Conservation (phyloP, 35 echinoderm and acorn worm species). For the Heliocidaris erythrogramma region DNA sequence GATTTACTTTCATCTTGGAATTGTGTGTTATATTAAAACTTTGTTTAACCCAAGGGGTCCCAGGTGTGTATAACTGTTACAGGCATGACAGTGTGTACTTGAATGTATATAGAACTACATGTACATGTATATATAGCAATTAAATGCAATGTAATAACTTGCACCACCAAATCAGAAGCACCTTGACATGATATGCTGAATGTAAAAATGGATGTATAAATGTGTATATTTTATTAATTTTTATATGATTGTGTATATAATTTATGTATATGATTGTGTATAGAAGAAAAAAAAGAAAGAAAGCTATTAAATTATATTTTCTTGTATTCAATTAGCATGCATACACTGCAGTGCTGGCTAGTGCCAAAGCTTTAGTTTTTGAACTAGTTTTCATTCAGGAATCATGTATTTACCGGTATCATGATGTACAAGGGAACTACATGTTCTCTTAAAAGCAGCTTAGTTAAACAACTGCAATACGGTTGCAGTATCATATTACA, state of each 20-base stretch:
- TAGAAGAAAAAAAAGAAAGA: neutral
- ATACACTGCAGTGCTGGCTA: neutral
- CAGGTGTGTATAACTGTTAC: neutral
- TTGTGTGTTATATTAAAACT: no score
- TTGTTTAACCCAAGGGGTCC: neutral
- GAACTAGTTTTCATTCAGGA: neutral
- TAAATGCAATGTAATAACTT: neutral
- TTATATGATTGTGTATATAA: neutral
- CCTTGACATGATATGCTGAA: neutral
- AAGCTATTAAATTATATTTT: neutral
- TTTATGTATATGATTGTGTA: neutral
- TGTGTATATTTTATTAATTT: neutral
- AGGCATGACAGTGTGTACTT: neutral
- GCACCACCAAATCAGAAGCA: neutral
- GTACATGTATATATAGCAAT: neutral
- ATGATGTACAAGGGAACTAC: neutral
- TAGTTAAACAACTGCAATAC: neutral
- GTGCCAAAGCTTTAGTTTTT: neutral
- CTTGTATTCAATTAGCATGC: conserved; percentile 1
- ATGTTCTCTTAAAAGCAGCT: neutral
- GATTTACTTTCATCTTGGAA: no score
- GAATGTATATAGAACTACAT: neutral
- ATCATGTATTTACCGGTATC: neutral
- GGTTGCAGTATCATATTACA: neutral
- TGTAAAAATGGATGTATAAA: neutral